Percentiles rank a stretch among this genome's conserved stretches.
phyloP scores from a whole-genome alignment of 2,113 vertebrate genomes.

The Sinocyclocheilus anophthalmus region DNA sequence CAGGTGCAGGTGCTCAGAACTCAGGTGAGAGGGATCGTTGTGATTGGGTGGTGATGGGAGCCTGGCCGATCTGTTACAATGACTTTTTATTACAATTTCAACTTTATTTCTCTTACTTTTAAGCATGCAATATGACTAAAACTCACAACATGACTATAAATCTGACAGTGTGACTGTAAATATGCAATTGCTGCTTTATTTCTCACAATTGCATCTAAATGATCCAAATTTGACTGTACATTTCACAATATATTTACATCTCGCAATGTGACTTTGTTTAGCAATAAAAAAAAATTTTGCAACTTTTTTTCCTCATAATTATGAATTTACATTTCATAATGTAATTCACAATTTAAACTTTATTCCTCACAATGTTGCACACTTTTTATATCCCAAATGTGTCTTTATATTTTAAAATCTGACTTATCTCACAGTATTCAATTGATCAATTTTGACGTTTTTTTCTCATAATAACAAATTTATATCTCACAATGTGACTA shows the following conservation, averaged over 20 bases:
- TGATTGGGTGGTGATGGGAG: no score
- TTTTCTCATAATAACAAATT: neutral
- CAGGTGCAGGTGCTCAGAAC: no score
- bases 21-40: no score
- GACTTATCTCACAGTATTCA: neutral
- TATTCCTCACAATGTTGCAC: neutral
- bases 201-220: neutral
- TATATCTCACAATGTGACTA: neutral
- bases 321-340: neutral
- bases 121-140: neutral
- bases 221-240: neutral
- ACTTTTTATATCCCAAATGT: no score
- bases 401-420: no score
- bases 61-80: no score
- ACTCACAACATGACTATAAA: neutral
- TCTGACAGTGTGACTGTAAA: neutral
- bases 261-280: neutral
- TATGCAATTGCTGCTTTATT: neutral
- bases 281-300: neutral
- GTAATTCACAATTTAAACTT: neutral
- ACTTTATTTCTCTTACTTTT: neutral
- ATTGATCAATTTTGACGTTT: neutral
- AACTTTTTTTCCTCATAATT: neutral
- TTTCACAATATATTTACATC: neutral
- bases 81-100: neutral